phyloP scores from a whole-genome alignment of 2,113 vertebrate species.

The Xenopus borealis region DNA sequence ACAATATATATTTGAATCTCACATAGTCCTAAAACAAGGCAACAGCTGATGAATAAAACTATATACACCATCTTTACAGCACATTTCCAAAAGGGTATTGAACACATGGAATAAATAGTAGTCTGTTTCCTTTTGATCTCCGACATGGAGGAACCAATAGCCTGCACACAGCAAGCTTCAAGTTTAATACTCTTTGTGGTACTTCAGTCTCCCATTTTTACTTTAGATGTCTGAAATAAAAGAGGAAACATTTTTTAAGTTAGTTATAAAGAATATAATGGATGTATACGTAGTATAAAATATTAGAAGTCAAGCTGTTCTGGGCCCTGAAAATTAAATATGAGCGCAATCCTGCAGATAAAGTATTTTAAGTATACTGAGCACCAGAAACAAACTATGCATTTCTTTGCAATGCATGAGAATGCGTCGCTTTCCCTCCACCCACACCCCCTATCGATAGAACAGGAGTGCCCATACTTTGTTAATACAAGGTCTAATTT shows the following conservation, averaged over 20 bases:
- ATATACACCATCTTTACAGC: conserved; percentile 34
- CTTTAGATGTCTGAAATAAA: conserved; percentile 85
- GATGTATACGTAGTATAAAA: too few relatives aligned
- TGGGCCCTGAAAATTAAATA: too few relatives aligned
- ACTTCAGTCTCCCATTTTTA: conserved; percentile 95
- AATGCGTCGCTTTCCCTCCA: too few relatives aligned
- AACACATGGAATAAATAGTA: conserved; percentile 57
- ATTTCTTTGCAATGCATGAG: too few relatives aligned
- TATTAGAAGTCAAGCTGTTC: too few relatives aligned
- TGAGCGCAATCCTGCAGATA: too few relatives aligned
- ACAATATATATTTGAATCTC: conserved; percentile 8
- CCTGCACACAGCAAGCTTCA: neutral
- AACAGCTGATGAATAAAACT: conserved; percentile 9
- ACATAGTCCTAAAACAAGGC: conserved; percentile 12
- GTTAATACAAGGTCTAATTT: too few relatives aligned
- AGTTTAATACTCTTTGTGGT: neutral
- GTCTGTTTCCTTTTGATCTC: conserved; percentile 49
- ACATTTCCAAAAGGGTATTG: conserved; percentile 58
- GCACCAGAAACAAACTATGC: too few relatives aligned
- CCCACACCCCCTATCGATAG: too few relatives aligned
- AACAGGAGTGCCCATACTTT: too few relatives aligned
- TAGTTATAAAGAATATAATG: too few relatives aligned
- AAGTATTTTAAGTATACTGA: too few relatives aligned
- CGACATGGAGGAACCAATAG: conserved; percentile 23
- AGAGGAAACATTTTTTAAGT: conserved; percentile 14